Percentiles rank a stretch among this genome's conserved stretches.
phyloP scores from a whole-genome alignment of 2,888 invertebrate species.

The Erebia ligea region DNA sequence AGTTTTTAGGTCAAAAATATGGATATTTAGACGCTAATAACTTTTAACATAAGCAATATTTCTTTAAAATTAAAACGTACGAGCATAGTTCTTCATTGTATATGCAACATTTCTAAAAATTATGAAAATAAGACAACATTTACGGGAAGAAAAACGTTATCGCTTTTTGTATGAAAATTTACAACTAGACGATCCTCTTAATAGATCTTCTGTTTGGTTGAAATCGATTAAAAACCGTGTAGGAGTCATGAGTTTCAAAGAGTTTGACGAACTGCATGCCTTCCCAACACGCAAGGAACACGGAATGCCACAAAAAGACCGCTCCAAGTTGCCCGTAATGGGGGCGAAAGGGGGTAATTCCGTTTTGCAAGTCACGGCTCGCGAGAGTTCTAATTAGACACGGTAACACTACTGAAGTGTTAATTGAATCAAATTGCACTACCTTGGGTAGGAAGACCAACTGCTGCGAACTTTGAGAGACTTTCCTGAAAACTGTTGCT shows the following conservation, averaged over 20 bases:
- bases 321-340: constrained; percentile 17
- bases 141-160: too few species aligned
- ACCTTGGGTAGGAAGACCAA: constrained; percentile 33
- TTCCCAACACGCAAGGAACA: constrained; percentile 16
- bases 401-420: constrained; percentile 45
- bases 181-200: too few species aligned
- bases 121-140: too few species aligned
- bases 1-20: too few species aligned
- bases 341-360: constrained; percentile 35
- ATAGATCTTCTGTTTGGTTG: too few species aligned
- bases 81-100: too few species aligned
- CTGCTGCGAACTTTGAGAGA: background rate
- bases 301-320: constrained; percentile 20
- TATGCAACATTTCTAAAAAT: too few species aligned
- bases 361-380: constrained; percentile 38
- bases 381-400: constrained; percentile 45
- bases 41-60: too few species aligned
- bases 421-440: constrained; percentile 48
- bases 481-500: background rate
- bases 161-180: too few species aligned
- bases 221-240: background rate
- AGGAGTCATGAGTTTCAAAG: constrained; percentile 14
- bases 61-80: too few species aligned
- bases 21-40: too few species aligned
- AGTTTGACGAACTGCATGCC: constrained; percentile 5